Evolutionary conservation across 2,113 vertebrate genomes (phyloP), one percentile per base, ranked within the genome.

Genomic region (Prunella himalayana): DNA sequence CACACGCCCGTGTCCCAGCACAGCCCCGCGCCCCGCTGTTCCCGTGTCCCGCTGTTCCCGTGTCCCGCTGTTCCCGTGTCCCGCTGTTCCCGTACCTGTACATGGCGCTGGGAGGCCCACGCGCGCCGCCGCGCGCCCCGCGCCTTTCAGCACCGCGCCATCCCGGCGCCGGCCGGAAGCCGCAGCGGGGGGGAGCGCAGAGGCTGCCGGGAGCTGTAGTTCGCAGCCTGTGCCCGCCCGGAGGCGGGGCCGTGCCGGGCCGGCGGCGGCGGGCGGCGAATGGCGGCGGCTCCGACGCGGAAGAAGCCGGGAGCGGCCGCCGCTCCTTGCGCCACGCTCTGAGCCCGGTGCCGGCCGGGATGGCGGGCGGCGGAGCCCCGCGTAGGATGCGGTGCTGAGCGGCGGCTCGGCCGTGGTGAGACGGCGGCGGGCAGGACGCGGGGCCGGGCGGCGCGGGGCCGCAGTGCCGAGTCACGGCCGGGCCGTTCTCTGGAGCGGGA

Each of bases 151-250:
- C 33, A n/a, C 54, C 54, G 54, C 54, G 33, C 54, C 31, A 57
- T 57, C 54, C 54, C 54, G 33, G 54, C 33, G 21, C 33, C 33
- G 54, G 33, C 54, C 21, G 54, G 54, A 56, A 56, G 33, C 20
- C 13, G 31, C 31, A 15, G 33, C 21, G 13, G 13, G 54, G 4
- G 4, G 5, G 0, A 25, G 24, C 64, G 82, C 72, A 54, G n/a
- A 19, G 82, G 35, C 82, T 85, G 27, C n/a, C 90, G 97, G 97
- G 95, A 95, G 73, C 6, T 73, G 97, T 97, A 97, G 98, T 98
- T 72, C 49, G 5, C 24, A 6, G 6, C 30, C 9, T 3, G 30
- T 22, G 65, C 44, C 54, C 54, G 35, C 44, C 65, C 24, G 6
- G n/a, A 59, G 69, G 73, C 22, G 75, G 68, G 33, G 31, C 14